phyloP scores from a whole-genome alignment of 2,797 vertebrate genomes.

The Crocodylus rhombifer region DNA sequence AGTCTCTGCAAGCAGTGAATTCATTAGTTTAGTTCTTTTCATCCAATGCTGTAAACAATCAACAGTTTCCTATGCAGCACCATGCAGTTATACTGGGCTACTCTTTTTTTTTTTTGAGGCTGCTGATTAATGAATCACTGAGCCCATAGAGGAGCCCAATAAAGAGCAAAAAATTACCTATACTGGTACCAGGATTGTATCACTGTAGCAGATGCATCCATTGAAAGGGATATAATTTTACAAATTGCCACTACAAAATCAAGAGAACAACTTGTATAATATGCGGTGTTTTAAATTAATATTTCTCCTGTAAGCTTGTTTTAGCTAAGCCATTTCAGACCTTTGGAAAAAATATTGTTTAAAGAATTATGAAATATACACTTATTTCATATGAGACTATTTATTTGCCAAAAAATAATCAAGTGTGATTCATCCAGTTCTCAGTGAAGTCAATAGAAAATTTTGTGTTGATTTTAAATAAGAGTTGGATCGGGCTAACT shows the following conservation, averaged over 20 bases:
- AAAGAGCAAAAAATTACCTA: conserved; percentile 37
- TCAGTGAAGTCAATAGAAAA: not conserved
- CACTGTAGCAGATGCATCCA: conserved; percentile 37
- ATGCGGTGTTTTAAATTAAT: not conserved
- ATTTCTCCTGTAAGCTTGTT: not conserved
- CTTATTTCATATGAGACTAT: not conserved
- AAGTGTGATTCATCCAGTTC: not conserved
- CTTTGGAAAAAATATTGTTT: not conserved
- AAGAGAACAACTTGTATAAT: conserved; percentile 22
- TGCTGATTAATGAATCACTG: conserved; percentile 2
- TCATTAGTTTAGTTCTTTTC: not conserved
- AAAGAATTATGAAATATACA: not conserved
- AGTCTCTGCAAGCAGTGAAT: not conserved
- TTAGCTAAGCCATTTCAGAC: not conserved
- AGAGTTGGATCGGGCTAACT: not conserved
- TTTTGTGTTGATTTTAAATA: not conserved
- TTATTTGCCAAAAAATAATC: not conserved
- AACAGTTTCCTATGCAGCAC: not conserved
- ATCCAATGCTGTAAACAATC: not conserved
- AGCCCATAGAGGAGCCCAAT: not conserved
- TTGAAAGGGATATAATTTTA: conserved; percentile 13
- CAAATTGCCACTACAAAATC: not conserved
- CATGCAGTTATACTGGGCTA: not conserved
- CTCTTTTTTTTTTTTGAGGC: not conserved
- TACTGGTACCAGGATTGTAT: not conserved